Conservation (phyloP, 2,797 vertebrate genomes). For the Potorous gilbertii region DNA sequence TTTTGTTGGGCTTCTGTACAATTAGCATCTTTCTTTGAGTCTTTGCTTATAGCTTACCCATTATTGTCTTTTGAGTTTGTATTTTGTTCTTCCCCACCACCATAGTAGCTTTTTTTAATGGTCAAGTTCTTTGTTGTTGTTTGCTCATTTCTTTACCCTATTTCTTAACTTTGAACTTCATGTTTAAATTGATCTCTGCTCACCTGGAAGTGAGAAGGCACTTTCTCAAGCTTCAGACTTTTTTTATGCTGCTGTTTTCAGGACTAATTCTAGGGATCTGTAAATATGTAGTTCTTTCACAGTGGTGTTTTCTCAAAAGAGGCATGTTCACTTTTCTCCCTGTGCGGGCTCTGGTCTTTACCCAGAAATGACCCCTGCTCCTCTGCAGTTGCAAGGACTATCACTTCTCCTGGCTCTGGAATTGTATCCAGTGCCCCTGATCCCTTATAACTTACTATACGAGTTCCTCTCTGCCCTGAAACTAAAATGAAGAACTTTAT, state of each 20-base stretch:
- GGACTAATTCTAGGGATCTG: not conserved
- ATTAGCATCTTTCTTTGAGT: too few species aligned
- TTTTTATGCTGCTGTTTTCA: not conserved
- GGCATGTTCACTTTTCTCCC: not conserved
- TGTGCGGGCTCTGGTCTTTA: not conserved
- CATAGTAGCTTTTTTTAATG: too few species aligned
- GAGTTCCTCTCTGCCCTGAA: not conserved
- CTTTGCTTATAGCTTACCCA: too few species aligned
- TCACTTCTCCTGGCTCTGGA: not conserved
- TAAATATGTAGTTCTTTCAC: not conserved
- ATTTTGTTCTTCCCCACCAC: too few species aligned
- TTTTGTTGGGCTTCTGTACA: too few species aligned
- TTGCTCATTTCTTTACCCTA: too few species aligned
- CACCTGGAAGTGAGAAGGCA: not conserved
- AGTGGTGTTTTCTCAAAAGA: not conserved
- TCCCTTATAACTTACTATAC: not conserved
- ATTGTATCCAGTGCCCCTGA: not conserved
- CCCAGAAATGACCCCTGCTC: not conserved
- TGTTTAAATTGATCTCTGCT: not conserved
- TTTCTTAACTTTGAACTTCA: too few species aligned
- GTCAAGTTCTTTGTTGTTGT: too few species aligned
- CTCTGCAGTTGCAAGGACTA: not conserved
- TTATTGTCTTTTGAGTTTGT: too few species aligned
- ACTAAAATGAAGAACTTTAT: not conserved
- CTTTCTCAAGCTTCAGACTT: not conserved